phyloP scores from a whole-genome alignment of 2,797 vertebrate genomes.

The Myiothlypis coronata region DNA sequence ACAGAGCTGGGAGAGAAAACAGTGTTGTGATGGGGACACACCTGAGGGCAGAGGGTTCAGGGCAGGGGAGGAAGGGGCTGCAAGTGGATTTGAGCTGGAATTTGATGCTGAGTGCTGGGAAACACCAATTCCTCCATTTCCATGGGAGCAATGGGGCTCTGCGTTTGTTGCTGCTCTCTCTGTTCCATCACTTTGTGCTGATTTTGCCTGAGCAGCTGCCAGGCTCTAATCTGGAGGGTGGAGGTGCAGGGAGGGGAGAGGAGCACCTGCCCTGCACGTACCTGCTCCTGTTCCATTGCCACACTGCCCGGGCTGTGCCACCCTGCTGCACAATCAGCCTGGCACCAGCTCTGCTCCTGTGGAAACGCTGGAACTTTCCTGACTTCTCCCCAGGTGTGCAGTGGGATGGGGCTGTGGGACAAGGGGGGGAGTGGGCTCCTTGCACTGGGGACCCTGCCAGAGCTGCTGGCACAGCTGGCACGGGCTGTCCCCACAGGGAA shows the following conservation, averaged over 20 bases:
- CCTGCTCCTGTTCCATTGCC: not conserved
- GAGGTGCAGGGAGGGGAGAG: not conserved
- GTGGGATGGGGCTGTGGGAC: fast-evolving
- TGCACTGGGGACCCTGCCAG: fast-evolving
- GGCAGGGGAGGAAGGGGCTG: not conserved
- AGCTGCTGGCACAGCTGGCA: not conserved
- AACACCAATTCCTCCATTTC: not conserved
- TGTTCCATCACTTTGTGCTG: not conserved
- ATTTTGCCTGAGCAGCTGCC: not conserved
- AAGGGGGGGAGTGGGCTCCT: not conserved
- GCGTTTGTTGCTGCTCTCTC: not conserved
- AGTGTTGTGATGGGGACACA: not conserved
- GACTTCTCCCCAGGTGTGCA: not conserved
- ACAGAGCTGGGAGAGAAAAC: fast-evolving
- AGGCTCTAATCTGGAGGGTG: not conserved
- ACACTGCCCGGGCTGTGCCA: not conserved
- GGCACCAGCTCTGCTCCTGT: fast-evolving
- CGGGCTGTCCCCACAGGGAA: fast-evolving
- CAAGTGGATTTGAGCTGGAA: not conserved
- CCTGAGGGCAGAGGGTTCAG: not conserved
- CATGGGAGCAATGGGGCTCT: fast-evolving
- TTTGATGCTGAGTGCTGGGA: not conserved
- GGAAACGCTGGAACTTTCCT: not conserved
- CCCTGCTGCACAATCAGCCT: not conserved
- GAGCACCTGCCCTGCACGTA: not conserved